Evolutionary conservation across 2,113 vertebrate genomes (phyloP), one percentile per base, ranked within the genome.

Genomic region (Paradoxurus hermaphroditus): DNA sequence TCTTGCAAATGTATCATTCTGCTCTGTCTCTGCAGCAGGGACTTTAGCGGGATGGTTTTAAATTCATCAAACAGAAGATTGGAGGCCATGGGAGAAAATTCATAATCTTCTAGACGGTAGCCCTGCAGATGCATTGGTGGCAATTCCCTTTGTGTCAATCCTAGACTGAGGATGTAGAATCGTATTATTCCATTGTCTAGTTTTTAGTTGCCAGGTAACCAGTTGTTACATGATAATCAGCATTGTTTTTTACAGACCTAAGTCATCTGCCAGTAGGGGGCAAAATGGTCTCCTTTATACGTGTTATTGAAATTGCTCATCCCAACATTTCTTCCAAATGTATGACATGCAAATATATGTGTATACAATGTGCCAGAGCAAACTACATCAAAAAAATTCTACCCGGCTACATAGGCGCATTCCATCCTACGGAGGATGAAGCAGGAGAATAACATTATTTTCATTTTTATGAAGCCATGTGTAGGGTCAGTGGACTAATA

Each of bases 401-500:
- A 44, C 19, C 59, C 95, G 53, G 70, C 46, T 84, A 88, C 70
- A 77, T 39, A 92, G 3, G 8, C 46, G 75, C 94, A 86, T 95
- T 70, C 84, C 44, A 85, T 92, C 94, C 94, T 97, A 59, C 31
- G 41, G 81, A 89, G 70, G 81, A 92, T 95, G 94, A 98, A 95
- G 82, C 36, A 86, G 92, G 97, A 89, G 96, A 95, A 95, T 91
- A 67, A 97, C 73, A 97, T 97, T 97, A 95, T 97, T 86, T 97
- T 98, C 90, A 92, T 98, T 98, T 98, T 98, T 98, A 97, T 98
- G 96, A 98, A 97, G 92, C 88, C 97, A 97, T 90, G 49, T 95
- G 77, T 95, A 97, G 95, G 97, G 97, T 98, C 98, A 98, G 92
- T 95, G 97, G 96, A 94, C 95, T 98, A 98, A 99, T 98, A 99